Base-by-base conservation (phyloP, 2,797 vertebrate genomes). In the Podarcis lilfordi region DNA sequence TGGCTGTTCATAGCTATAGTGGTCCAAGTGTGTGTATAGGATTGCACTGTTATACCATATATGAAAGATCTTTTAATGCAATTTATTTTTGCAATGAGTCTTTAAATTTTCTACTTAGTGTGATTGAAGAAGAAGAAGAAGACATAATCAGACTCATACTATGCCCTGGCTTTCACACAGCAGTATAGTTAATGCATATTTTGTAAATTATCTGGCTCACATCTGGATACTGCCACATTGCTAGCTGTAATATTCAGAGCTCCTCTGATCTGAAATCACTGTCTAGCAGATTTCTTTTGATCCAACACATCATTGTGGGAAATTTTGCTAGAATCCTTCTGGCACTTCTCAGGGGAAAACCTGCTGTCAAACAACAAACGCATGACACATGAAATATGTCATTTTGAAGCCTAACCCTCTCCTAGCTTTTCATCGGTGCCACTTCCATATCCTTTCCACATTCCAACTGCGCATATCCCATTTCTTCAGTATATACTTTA, bases 181-280 rank as follows among this genome's bases (percentile, higher is more conserved):
- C 37, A 1, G 50, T 35, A 71, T 15, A 0, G 27, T 91, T 72
- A 80, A 6, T 0, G 0, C 1, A 0, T 0, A 40, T 0, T 21
- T 75, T 40, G 71, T 25, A 83, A 72, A 50, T 79, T 32, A 64
- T 35, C 82, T 0, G 0, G 55, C 69, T 89, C 80, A 45, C 25
- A 3, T 69, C 87, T 72, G 82, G 90, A 72, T 71, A 40, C 81
- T 37, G 84, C 40, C 87, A 78, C 55, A 91, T 15, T 37, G 45
- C 50, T 82, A 88, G 61, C 8, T 76, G 85, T 78, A 64, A 66
- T 79, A 80, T 93, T 77, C 59, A 77, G 4, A 85, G 74, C 78
- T 86, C 69, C 86, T 92, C 80, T 91, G 92, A 76, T 92, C 89
- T 76, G 82, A 91, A 88, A 32, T 85, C 91, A 7, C 69, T 91